Base-by-base conservation (phyloP, 2,888 invertebrate species). In the Agrotis clavis region DNA sequence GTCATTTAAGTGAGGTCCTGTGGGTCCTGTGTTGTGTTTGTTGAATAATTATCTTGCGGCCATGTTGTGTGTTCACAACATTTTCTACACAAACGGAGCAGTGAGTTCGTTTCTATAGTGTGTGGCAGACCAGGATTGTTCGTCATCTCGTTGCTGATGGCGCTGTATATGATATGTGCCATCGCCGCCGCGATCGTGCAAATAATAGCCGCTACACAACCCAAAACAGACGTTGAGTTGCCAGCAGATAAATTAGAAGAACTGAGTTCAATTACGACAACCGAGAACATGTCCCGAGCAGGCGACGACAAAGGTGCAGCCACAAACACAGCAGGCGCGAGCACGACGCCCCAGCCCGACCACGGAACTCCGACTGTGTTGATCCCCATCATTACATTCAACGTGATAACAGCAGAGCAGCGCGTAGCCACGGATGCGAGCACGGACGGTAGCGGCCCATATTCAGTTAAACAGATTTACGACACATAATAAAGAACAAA, bases 121-220 rank as follows among this genome's bases (percentile, higher is more conserved):
- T 81, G 81, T 63, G 50, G 67, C 30, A 91, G 92, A 85, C 92
- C 89, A 78, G 87, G 86, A 25, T 70, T 95, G 83, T 21, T 91
- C 77, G 85, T 86, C 74, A 79, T 93, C 54, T 92, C 94, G 59
- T 9, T 93, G 79, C 45, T 91, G 85, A 94, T 95, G 94, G 93
- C 90, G 68, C 77, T 79, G 80, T 90, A 93, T 85, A 89, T 92
- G 82, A 86, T 82, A 80, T 87, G 89, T 81, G 82, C 90, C 60
- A 57, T 94, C 73, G 69, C 87, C 25, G 81, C 85, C 5, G 87
- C 92, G 67, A 64, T 90, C 41, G 16, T 92, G 70, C 93, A 93
- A 87, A 85, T 94, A 73, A 0, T 88, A n/a, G 81, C 80, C 14
- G 89, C 86, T 57, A 13, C n/a, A 35, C 35, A 57, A 35, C 56